A percentile compares a stretch with the other conserved stretches of the same genome.
These are phyloP conservation scores for Drosophila tani DNA, from an alignment of 1,140 invertebrate species.

Conservation along the genomic window DNA sequence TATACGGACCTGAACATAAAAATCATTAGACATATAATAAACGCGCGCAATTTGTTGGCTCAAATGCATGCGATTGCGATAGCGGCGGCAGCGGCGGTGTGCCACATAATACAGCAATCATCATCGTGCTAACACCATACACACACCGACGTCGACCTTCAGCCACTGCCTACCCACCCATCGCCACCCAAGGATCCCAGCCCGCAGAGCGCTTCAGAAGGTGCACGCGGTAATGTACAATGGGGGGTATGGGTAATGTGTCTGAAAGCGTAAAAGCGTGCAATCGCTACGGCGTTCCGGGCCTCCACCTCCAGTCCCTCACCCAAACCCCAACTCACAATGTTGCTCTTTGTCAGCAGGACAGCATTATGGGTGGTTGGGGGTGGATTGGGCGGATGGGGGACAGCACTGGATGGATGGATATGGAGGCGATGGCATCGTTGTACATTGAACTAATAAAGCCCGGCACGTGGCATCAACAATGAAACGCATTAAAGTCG, in stretches of 20 bases:
- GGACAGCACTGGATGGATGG: slow-evolving; percentile 28
- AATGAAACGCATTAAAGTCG: slow-evolving; percentile 85
- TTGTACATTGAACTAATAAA: slow-evolving; percentile 85
- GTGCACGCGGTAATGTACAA: slow-evolving; percentile 57
- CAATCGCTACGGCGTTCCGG: slow-evolving; percentile 74
- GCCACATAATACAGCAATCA: slow-evolving; percentile 77
- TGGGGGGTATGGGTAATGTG: slow-evolving; percentile 75
- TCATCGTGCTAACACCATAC: slow-evolving; percentile 36
- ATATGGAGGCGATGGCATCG: slow-evolving; percentile 66
- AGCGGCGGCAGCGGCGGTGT: slow-evolving; percentile 44
- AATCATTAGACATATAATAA: slow-evolving; percentile 75
- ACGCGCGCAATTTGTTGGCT: slow-evolving; percentile 68
- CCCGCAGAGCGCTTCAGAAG: slow-evolving; percentile 28
- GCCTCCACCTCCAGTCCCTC: slow-evolving; percentile 24
- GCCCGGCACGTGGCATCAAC: slow-evolving; percentile 85
- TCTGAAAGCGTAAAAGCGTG: slow-evolving; percentile 85
- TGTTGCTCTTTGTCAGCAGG: slow-evolving; percentile 59
- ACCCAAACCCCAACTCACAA: slow-evolving; percentile 15
- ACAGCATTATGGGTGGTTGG: slow-evolving; percentile 8
- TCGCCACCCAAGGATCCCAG: not conserved
- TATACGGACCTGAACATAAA: slow-evolving; percentile 20
- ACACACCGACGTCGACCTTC: slow-evolving; percentile 9
- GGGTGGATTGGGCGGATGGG: not conserved
- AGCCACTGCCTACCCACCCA: slow-evolving; percentile 1
- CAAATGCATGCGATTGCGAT: slow-evolving; percentile 73